phyloP scores from a whole-genome alignment of 2,113 vertebrate species.

The Bubo scandiacus region DNA sequence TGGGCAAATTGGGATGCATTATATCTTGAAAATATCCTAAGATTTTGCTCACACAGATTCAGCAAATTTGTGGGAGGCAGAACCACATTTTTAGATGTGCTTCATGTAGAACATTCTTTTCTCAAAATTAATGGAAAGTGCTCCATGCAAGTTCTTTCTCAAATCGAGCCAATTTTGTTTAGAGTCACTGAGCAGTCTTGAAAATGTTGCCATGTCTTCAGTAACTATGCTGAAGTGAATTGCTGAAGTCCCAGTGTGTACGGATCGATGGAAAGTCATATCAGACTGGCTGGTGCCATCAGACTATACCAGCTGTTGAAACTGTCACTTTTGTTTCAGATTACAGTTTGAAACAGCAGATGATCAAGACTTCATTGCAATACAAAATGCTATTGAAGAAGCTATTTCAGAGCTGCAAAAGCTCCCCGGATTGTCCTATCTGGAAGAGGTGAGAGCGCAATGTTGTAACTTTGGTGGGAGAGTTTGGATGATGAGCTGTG shows the following conservation, averaged over 20 bases:
- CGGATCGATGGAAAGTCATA: rapidly evolving
- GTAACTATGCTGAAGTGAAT: not conserved
- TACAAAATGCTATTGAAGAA: slow-evolving; percentile 83
- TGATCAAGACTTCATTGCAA: slow-evolving; percentile 78
- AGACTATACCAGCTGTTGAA: not conserved
- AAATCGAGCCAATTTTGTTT: not conserved
- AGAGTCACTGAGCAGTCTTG: not conserved
- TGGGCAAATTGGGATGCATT: not conserved
- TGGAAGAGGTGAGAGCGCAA: slow-evolving; percentile 76
- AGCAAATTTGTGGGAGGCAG: not conserved
- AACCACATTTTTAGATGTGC: not conserved
- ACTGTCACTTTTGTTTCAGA: slow-evolving; percentile 63
- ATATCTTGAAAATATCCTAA: not conserved
- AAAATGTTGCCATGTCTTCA: not conserved
- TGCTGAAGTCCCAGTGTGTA: rapidly evolving
- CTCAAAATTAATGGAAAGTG: not conserved
- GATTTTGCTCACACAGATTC: not conserved
- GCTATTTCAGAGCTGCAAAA: slow-evolving; percentile 83
- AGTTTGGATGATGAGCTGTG: not conserved
- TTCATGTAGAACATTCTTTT: not conserved
- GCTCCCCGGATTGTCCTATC: slow-evolving; percentile 64
- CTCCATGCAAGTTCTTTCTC: not conserved
- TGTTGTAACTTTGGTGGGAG: not conserved
- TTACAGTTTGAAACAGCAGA: slow-evolving; percentile 78
- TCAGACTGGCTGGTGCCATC: rapidly evolving